Conservation (phyloP, 2,888 invertebrate species). For the Tachina lurida region DNA sequence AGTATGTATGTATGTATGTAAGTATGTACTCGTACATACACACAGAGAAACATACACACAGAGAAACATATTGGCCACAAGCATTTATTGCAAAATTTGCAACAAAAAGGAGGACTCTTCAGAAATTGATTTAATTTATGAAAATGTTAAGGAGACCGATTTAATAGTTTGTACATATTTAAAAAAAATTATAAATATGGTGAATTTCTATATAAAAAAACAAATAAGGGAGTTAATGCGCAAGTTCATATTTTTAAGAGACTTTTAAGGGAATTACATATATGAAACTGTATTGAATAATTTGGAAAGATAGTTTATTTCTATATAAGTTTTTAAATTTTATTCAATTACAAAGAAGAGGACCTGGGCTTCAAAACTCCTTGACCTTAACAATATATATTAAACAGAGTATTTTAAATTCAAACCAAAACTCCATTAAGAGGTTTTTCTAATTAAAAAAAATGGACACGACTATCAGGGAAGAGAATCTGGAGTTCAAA, state of each 20-base stretch:
- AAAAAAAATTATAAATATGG: slow-evolving; percentile 17
- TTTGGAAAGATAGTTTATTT: background rate
- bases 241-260: slow-evolving; percentile 40
- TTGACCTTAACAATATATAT: no score
- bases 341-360: no score
- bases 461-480: no score
- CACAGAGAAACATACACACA: background rate
- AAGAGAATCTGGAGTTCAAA: no score
- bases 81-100: slow-evolving; percentile 1
- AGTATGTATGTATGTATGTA: no score
- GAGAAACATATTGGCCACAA: slow-evolving; percentile 13
- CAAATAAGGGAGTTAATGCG: slow-evolving; percentile 7
- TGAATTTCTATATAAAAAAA: slow-evolving; percentile 39
- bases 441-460: no score
- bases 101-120: background rate
- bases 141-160: background rate
- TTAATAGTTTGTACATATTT: slow-evolving; percentile 15
- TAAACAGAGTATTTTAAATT: no score
- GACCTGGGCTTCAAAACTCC: no score
- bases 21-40: no score
- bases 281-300: background rate
- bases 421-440: no score
- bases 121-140: background rate
- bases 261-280: slow-evolving; percentile 4
- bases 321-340: no score